These are phyloP conservation scores for Antitype chi DNA, from an alignment of 2,888 invertebrate genomes.

Conservation along the genomic window DNA sequence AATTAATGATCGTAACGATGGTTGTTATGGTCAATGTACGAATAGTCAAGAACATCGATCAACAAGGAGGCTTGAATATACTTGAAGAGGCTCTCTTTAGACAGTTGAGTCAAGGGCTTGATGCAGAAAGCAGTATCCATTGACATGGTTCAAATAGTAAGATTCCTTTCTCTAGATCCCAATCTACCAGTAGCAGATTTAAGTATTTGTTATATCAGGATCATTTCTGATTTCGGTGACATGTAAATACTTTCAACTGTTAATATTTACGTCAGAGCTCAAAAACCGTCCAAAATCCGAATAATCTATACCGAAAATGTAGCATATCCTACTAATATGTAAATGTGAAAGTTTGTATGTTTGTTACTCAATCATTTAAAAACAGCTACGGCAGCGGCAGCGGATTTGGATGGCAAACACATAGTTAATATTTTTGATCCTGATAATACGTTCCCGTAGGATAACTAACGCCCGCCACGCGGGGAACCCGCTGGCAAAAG, in stretches of 20 bases:
- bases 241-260: neutral
- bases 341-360: too few relatives aligned
- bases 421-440: too few relatives aligned
- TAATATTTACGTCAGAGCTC: neutral
- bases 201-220: too few relatives aligned
- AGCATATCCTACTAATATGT: too few relatives aligned
- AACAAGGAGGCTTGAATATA: conserved; percentile 4
- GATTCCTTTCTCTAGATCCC: neutral
- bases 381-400: too few relatives aligned
- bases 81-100: conserved; percentile 18
- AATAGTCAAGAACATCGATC: neutral
- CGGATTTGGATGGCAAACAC: too few relatives aligned
- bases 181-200: neutral
- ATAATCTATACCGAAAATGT: too few relatives aligned
- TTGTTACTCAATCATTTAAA: too few relatives aligned
- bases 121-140: neutral
- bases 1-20: neutral
- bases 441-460: too few relatives aligned
- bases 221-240: neutral
- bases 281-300: neutral
- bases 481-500: too few relatives aligned
- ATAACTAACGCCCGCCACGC: too few relatives aligned
- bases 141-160: neutral
- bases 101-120: conserved; percentile 12
- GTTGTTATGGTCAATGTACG: conserved; percentile 5